Evolutionary conservation across 30 jellyfish, hydroid and myxozoan species (phyloP).

Genomic region (Nemopilema nomurai): DNA sequence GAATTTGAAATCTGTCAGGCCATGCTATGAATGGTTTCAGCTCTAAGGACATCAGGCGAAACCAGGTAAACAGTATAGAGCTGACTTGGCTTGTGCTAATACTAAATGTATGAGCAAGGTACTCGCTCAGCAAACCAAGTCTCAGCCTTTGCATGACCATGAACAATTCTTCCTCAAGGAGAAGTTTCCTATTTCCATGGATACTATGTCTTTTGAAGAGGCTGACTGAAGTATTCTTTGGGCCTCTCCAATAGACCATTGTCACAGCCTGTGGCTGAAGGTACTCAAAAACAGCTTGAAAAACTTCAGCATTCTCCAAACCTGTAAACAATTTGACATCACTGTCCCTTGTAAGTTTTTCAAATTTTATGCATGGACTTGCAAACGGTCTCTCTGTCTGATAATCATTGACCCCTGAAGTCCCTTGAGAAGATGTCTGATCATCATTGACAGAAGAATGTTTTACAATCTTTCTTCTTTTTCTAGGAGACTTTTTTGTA

Average conservation of each 20-base stretch:
- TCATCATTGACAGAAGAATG: background rate
- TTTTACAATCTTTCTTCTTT: conserved; percentile 9
- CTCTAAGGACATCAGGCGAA: conserved; percentile 25
- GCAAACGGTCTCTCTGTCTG: background rate
- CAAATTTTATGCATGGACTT: conserved; percentile 8
- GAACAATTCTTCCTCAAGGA: conserved; percentile 25
- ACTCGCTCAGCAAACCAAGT: conserved; percentile 19
- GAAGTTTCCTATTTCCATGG: conserved; percentile 9
- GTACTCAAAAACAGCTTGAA: background rate
- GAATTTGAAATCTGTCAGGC: conserved; percentile 36
- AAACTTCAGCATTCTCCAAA: background rate
- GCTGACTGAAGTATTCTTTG: conserved; percentile 16
- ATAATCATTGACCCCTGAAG: background rate
- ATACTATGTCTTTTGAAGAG: background rate
- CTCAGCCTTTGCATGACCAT: conserved; percentile 9
- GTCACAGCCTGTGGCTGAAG: background rate
- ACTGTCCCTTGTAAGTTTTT: conserved; percentile 8
- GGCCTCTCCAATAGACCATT: conserved; percentile 18
- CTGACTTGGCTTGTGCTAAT: conserved; percentile 8
- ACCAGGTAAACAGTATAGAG: conserved; percentile 31
- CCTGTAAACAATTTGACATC: conserved; percentile 36
- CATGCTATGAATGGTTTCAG: conserved; percentile 9
- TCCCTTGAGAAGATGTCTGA: background rate
- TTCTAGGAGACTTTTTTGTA: conserved; percentile 12
- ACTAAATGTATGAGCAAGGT: conserved; percentile 19